Conservation (phyloP, 2,113 vertebrate genomes). For the Centropus bengalensis region DNA sequence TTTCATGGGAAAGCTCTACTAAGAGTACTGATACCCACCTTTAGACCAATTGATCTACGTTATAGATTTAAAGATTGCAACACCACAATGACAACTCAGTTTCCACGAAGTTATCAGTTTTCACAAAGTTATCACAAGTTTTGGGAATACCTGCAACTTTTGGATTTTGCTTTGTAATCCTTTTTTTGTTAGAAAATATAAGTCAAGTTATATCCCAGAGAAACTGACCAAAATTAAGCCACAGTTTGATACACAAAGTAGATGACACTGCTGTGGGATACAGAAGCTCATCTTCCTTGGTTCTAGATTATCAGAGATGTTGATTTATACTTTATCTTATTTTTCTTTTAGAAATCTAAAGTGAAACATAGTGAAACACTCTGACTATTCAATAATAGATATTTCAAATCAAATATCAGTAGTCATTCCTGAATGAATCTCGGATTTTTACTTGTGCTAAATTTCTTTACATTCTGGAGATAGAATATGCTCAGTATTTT, state of each 20-base stretch:
- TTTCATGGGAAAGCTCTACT: background rate
- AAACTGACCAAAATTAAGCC: slow-evolving; percentile 40
- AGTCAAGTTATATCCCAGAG: background rate
- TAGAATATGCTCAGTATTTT: background rate
- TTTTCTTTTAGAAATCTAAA: background rate
- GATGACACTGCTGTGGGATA: background rate
- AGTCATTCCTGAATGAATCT: background rate
- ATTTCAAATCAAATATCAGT: background rate
- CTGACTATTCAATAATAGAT: background rate
- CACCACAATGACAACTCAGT: background rate
- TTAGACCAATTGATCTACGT: background rate
- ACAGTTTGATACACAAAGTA: slow-evolving; percentile 32
- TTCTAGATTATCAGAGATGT: background rate
- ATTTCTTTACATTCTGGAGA: background rate
- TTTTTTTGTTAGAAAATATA: slow-evolving; percentile 52
- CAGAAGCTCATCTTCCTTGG: background rate
- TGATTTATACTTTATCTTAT: background rate
- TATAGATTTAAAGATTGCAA: background rate
- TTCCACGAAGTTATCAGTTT: slow-evolving; percentile 16
- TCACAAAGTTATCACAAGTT: background rate
- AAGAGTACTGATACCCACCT: background rate
- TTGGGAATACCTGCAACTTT: slow-evolving; percentile 12
- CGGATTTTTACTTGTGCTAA: background rate
- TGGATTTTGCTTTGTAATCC: slow-evolving; percentile 32
- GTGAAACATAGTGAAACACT: background rate